Base-by-base conservation (phyloP, 2,888 invertebrate species). In the Galeopsomyia nigrocyanea region DNA sequence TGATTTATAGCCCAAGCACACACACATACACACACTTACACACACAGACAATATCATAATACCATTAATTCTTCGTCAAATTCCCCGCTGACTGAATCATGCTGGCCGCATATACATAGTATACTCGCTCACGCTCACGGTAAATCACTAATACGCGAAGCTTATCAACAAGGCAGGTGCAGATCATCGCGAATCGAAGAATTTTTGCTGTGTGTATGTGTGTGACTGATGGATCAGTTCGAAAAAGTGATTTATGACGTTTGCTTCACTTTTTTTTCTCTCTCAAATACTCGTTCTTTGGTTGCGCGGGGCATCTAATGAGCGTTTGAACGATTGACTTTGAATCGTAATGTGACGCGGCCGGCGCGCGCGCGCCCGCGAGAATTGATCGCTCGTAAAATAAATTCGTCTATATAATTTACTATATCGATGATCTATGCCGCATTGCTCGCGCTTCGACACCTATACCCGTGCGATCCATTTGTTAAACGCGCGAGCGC, bases 1-100 rank as follows among this genome's bases (percentile, higher is more conserved):
- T 86, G 86, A 86, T 86, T 86, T 86, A 86, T 86, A 84, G 82
- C 80, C 82, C 79, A 81, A 82, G n/a, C n/a, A n/a, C n/a, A n/a
- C n/a, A 83, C 84, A 82, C 84, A 84, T 84, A 85, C 83, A 85
- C 82, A 82, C 83, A 85, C 82, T 83, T 82, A 84, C 84, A 83
- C 84, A 84, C 84, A 86, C 85, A 85, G 85, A 85, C 84, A 85
- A 86, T 85, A 86, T 86, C 85, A 86, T 86, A 86, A 85, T 86
- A 85, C 84, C 86, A 86, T 86, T 86, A 86, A 86, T 86, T 86
- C 85, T 86, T 85, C 85, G 86, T 86, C 86, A 86, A 86, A 86
- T 85, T 86, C 86, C 84, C 84, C 82, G 84, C 86, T 85, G 84
- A 86, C 86, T 86, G 86, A 85, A 86, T 86, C 85, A 84, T 85